Conservation (phyloP, 2,113 vertebrate genomes). For the Odobenus rosmarus region DNA sequence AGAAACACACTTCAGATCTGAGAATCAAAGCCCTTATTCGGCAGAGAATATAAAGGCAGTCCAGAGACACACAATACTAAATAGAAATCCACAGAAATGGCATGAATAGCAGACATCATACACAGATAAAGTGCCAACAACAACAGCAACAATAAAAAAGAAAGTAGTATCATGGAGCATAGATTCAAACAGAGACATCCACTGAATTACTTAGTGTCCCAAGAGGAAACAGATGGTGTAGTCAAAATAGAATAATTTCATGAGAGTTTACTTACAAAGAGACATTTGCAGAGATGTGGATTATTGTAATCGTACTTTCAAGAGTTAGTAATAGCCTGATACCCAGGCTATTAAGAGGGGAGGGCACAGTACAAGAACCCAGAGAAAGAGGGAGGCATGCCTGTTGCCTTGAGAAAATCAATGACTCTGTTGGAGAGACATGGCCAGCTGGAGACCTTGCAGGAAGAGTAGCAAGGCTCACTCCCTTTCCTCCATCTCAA, state of each 20-base stretch:
- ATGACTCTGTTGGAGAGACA: not conserved
- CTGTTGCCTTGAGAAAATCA: not conserved
- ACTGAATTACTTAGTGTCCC: conserved; percentile 6
- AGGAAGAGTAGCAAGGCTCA: not conserved
- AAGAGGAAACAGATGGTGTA: conserved; percentile 63
- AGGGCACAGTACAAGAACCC: not conserved
- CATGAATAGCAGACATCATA: not conserved
- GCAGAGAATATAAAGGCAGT: conserved; percentile 15
- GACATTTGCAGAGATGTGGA: not conserved
- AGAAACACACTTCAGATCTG: not conserved
- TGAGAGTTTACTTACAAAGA: conserved; percentile 44
- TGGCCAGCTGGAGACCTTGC: not conserved
- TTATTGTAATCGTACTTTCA: not conserved
- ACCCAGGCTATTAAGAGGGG: not conserved
- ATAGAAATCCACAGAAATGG: not conserved
- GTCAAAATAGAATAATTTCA: conserved; percentile 52
- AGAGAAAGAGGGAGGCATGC: not conserved
- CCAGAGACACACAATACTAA: not conserved
- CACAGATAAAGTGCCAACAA: not conserved
- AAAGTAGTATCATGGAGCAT: not conserved
- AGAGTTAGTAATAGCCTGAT: not conserved
- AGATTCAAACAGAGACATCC: not conserved
- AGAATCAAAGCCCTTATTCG: not conserved
- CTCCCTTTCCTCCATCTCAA: not conserved
- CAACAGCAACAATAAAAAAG: conserved; percentile 17